These are phyloP conservation scores for Schizothorax lantsangensis DNA, from an alignment of 2,797 vertebrate genomes.

Conservation along the genomic window DNA sequence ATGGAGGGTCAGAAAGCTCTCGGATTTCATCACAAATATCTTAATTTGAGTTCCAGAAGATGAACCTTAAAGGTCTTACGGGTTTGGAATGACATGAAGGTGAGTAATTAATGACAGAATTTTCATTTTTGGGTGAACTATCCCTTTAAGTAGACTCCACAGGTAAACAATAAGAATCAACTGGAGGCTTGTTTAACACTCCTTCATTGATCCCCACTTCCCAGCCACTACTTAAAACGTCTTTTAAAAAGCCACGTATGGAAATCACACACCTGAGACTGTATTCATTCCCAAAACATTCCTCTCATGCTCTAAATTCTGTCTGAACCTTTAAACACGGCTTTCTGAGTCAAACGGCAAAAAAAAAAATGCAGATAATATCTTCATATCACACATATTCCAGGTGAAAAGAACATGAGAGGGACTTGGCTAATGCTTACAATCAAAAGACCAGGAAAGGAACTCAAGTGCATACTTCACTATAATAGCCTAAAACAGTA, in stretches of 20 bases:
- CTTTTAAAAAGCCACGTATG: slow-evolving; percentile 10
- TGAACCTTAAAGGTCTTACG: not conserved
- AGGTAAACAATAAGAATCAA: no score
- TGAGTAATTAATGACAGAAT: not conserved
- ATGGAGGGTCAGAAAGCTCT: not conserved
- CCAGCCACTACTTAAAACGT: slow-evolving; percentile 5
- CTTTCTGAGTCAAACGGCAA: not conserved
- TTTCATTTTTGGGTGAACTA: not conserved
- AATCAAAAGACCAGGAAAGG: not conserved
- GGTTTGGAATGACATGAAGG: not conserved
- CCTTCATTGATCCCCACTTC: not conserved
- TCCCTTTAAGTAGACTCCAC: not conserved
- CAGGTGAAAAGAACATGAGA: not conserved
- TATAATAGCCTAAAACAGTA: not conserved
- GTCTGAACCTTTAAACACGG: slow-evolving; percentile 37
- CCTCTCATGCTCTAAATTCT: slow-evolving; percentile 32
- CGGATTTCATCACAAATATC: not conserved
- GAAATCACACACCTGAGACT: slow-evolving; percentile 45
- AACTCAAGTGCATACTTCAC: not conserved
- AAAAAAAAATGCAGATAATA: not conserved
- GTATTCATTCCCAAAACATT: slow-evolving; percentile 39
- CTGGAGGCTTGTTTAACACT: not conserved
- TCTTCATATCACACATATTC: not conserved
- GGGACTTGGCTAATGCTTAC: not conserved
- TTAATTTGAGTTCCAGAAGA: not conserved